A percentile compares a stretch with the other conserved stretches of the same genome.
Conservation (phyloP, 2,797 vertebrate species). For the Protonibea diacanthus region DNA sequence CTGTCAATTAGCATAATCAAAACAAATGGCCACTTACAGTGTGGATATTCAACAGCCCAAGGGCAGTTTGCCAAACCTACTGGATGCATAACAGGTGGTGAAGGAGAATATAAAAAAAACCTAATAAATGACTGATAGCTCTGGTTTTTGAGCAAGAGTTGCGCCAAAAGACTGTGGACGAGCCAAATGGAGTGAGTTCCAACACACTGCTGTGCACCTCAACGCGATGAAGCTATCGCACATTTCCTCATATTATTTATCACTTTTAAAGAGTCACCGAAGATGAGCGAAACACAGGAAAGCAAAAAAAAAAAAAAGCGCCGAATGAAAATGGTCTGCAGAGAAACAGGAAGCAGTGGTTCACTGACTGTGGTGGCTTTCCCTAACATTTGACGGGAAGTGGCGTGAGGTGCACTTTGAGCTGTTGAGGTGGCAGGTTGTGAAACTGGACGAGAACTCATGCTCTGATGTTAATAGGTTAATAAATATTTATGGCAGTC, state of each 20-base stretch:
- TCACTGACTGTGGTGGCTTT: neutral
- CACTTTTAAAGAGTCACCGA: constrained; percentile 30
- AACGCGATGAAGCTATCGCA: constrained; percentile 14
- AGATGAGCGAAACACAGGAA: neutral
- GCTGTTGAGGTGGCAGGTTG: neutral
- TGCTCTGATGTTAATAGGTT: neutral
- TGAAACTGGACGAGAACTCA: neutral
- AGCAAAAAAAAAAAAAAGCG: neutral
- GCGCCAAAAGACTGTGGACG: constrained; percentile 4
- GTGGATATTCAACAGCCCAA: constrained; percentile 70
- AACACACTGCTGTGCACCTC: constrained; percentile 9
- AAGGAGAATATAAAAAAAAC: constrained; percentile 51
- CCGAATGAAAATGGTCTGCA: neutral
- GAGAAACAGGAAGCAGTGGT: constrained; percentile 28
- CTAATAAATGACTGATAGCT: constrained; percentile 62
- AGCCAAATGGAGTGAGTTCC: constrained; percentile 21
- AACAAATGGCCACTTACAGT: constrained; percentile 71
- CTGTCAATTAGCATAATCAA: constrained; percentile 78
- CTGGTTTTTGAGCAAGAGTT: constrained; percentile 11
- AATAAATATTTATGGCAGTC: neutral
- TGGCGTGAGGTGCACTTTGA: neutral
- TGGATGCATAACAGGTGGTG: constrained; percentile 48
- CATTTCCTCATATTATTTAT: constrained; percentile 12
- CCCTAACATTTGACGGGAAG: neutral
- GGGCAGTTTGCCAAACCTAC: constrained; percentile 67